Evolutionary conservation across 2,888 invertebrate genomes (phyloP), one percentile per base, ranked within the genome.

Genomic region (Myathropa florea): DNA sequence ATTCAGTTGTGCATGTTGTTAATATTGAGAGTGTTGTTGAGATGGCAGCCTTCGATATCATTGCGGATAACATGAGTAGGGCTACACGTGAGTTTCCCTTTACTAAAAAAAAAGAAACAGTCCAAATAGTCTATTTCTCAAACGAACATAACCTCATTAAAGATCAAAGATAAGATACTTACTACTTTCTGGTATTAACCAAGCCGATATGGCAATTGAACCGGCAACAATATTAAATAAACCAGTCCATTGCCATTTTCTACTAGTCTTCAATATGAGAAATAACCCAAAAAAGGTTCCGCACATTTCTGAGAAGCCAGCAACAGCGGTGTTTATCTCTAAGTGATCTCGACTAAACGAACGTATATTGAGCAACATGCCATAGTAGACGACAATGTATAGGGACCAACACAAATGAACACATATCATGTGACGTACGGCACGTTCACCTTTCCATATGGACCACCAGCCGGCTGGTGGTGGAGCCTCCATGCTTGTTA

Each of bases 351-450:
- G 91, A 83, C 93, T 93, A 80, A 93, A 93, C 24, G 93, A 91
- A 57, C 93, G 92, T 28, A 93, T 93, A 84, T 93, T 93, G 2
- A 93, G 89, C 30, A 93, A 89, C 91, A 93, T 93, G 73, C 93
- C 93, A 81, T 93, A 93, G 89, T 93, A 93, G 75, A 92, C 91
- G n/a, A 92, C 91, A 61, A 93, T 92, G 83, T 92, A 93, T 36
- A 93, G 90, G 64, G 93, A 91, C 93, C 93, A 93, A 59, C 91
- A 90, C 30, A 93, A 84, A 87, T 93, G 93, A 4, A 92, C 92
- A 86, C 92, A 92, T 18, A 92, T 87, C 88, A 93, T 91, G 82
- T 92, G 91, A 0, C 91, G 90, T 30, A 91, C 86, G 2, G 92
- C 92, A n/a, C 90, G 90, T 18, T 90, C 88, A 2, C 93, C 93